These are phyloP conservation scores for Siniperca undulata DNA, from an alignment of 2,797 vertebrate species.

Conservation along the genomic window DNA sequence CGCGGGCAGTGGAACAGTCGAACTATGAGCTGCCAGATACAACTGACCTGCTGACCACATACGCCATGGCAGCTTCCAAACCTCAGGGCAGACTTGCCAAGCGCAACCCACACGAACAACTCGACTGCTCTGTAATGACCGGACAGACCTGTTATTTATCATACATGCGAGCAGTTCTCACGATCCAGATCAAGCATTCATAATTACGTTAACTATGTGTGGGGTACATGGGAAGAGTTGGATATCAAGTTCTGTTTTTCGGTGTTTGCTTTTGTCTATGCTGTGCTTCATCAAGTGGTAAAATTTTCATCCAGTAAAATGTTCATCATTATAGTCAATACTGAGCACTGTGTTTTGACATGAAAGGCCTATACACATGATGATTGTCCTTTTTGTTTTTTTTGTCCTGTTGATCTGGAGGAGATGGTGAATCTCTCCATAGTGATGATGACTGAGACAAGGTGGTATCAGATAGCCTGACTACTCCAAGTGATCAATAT, in stretches of 20 bases:
- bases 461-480: constrained; percentile 58
- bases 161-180: constrained; percentile 65
- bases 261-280: background rate
- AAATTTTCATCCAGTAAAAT: constrained; percentile 21
- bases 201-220: constrained; percentile 48
- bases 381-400: constrained; percentile 29
- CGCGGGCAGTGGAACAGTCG: constrained; percentile 52
- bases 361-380: constrained; percentile 35
- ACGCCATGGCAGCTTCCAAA: constrained; percentile 60
- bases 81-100: constrained; percentile 62
- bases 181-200: constrained; percentile 42
- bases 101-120: constrained; percentile 67
- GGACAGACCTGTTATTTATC: constrained; percentile 59
- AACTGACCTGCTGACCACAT: constrained; percentile 75
- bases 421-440: constrained; percentile 49
- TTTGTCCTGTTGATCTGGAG: constrained; percentile 20
- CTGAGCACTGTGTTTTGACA: constrained; percentile 47
- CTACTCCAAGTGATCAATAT: constrained; percentile 76
- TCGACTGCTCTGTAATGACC: constrained; percentile 58
- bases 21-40: constrained; percentile 66
- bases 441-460: constrained; percentile 60
- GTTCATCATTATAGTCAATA: constrained; percentile 29
- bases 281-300: constrained; percentile 33
- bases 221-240: constrained; percentile 37
- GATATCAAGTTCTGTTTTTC: constrained; percentile 23